Evolutionary conservation across 1,140 invertebrate genomes (phyloP), one percentile per base, ranked within the genome.

Genomic region (Nixonia krombeini): DNA sequence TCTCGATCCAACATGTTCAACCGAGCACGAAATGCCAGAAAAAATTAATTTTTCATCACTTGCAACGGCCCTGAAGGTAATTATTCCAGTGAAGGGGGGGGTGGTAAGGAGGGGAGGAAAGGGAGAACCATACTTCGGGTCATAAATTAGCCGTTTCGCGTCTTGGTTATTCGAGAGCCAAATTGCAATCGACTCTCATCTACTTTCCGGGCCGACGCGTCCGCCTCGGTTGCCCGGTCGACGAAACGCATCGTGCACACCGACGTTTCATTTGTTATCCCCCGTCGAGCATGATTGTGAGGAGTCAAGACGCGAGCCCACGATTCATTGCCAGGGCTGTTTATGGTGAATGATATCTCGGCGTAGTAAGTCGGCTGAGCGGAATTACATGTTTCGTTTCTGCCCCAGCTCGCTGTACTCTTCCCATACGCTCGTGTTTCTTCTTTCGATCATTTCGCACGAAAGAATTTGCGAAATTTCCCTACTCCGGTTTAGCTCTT

Each of bases 121-220:
- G n/a, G n/a, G n/a, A n/a, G n/a, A n/a, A n/a, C n/a, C n/a, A n/a
- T n/a, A 46, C 28, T 15, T 4, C 16, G 4, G 72, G 73, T 75
- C 74, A 75, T 75, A 74, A 74, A 77, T 77, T 74, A 73, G 72
- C 66, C 73, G 68, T 71, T 73, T 74, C 66, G 69, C 65, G 61
- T 67, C 73, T 68, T 66, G 67, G 72, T 78, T 76, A 73, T 78
- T 74, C 70, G 70, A 68, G 66, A 62, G 56, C 59, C 68, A 72
- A 78, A 76, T 78, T 68, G 70, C 73, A 66, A 78, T 75, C 74
- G 66, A 70, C 66, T 72, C 66, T 69, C 65, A 75, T 78, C 69
- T 73, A 70, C 73, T 76, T 76, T 52, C 58, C 58, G 62, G 25
- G 31, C 42, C 26, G 52, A 71, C 58, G 21, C 61, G 38, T 72